Conservation (phyloP, 2,797 vertebrate genomes). For the Myotis planiceps region DNA sequence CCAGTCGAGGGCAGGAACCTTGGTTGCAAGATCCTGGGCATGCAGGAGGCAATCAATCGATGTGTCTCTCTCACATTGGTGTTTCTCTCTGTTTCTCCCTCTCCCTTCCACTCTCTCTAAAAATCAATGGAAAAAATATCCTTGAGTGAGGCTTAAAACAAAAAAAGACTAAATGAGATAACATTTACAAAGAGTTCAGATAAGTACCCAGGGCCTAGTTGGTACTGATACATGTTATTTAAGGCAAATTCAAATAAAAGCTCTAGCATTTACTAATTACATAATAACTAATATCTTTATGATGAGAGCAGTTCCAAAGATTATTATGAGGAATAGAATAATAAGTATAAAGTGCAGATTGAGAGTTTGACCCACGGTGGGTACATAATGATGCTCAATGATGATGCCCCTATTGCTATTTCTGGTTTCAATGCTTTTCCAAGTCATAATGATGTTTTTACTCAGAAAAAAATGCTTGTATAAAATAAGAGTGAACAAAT, state of each 20-base stretch:
- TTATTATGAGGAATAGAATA: not conserved
- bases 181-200: too few species aligned
- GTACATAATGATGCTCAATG: rapidly evolving
- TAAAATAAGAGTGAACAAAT: not conserved
- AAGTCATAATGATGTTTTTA: not conserved
- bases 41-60: too few species aligned
- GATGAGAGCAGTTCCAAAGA: not conserved
- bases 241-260: not conserved
- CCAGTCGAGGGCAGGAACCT: too few species aligned
- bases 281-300: not conserved
- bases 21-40: too few species aligned
- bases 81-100: too few species aligned
- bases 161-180: not conserved
- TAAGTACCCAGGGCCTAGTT: rapidly evolving
- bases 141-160: too few species aligned
- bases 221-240: rapidly evolving
- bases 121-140: too few species aligned
- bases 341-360: rapidly evolving
- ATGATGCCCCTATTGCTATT: rapidly evolving
- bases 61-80: too few species aligned
- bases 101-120: too few species aligned
- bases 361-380: rapidly evolving
- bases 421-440: rapidly evolving
- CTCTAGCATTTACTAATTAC: not conserved
- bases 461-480: not conserved